phyloP scores from a whole-genome alignment of 1,140 invertebrate genomes.

The Gryon sp. region DNA sequence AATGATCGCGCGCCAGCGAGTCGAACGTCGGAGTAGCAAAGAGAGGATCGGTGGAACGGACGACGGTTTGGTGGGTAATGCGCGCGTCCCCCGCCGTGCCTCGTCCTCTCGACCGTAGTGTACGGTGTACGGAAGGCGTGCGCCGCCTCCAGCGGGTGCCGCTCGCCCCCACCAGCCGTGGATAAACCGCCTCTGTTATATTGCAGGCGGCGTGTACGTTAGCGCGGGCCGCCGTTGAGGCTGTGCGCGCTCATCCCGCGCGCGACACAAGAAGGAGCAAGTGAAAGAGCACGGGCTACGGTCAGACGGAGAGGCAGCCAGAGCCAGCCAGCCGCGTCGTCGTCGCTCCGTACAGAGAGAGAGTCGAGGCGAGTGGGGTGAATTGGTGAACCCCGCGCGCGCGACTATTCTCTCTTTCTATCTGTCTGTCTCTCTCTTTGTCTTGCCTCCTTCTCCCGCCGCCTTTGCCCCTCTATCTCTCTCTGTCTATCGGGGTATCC shows the following conservation, averaged over 20 bases:
- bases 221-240: constrained; percentile 52
- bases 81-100: constrained; percentile 17
- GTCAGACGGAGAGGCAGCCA: constrained; percentile 49
- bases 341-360: too few species aligned
- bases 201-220: constrained; percentile 50
- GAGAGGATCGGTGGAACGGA: constrained; percentile 35
- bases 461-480: too few species aligned
- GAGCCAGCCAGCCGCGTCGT: too few species aligned
- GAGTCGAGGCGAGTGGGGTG: constrained; percentile 46
- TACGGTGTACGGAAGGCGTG: constrained; percentile 59
- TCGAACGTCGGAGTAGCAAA: constrained; percentile 60
- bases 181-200: constrained; percentile 66
- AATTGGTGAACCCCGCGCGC: constrained; percentile 21
- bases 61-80: constrained; percentile 24
- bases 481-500: too few species aligned
- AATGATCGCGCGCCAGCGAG: constrained; percentile 50
- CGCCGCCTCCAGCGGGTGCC: constrained; percentile 65
- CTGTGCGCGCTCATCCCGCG: constrained; percentile 41
- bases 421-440: too few species aligned
- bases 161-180: constrained; percentile 67
- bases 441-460: constrained; percentile 11
- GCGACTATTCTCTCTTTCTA: too few species aligned
- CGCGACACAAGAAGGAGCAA: constrained; percentile 62
- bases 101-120: constrained; percentile 21
- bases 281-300: constrained; percentile 55